These are phyloP conservation scores for Actias luna DNA, from an alignment of 2,888 invertebrate genomes.

Conservation along the genomic window DNA sequence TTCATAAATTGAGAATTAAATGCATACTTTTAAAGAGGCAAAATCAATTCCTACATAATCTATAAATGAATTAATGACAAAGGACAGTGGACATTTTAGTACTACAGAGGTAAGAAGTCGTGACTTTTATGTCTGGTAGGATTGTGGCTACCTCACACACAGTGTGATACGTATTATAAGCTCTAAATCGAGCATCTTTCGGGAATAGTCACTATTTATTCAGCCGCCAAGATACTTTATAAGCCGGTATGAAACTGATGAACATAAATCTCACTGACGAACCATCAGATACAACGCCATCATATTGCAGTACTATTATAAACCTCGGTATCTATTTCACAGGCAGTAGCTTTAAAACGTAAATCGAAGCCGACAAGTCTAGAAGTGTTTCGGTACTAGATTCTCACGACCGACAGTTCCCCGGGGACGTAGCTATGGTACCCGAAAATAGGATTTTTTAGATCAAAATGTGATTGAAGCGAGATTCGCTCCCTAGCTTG, in stretches of 20 bases:
- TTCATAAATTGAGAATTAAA: background rate
- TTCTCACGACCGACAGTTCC: slow-evolving; percentile 10
- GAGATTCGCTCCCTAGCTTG: background rate
- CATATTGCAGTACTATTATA: background rate
- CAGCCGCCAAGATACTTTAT: too few species aligned
- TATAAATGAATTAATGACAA: slow-evolving; percentile 3
- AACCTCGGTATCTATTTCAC: background rate
- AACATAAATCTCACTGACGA: too few species aligned
- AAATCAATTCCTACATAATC: background rate
- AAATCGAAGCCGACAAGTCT: slow-evolving; percentile 15
- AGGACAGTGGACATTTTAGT: background rate
- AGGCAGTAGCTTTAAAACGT: slow-evolving; percentile 2
- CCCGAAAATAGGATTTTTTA: slow-evolving; percentile 14
- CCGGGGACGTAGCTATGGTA: slow-evolving; percentile 9
- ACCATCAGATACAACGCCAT: too few species aligned
- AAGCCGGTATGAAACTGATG: too few species aligned
- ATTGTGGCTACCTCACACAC: too few species aligned
- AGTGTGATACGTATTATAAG: too few species aligned
- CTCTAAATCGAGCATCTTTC: too few species aligned
- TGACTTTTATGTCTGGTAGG: too few species aligned
- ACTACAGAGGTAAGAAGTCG: too few species aligned
- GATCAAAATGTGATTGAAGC: slow-evolving; percentile 22
- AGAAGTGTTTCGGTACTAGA: slow-evolving; percentile 2
- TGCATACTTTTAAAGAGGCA: background rate
- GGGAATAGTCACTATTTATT: too few species aligned